Evolutionary conservation across 1,140 invertebrate species (phyloP).

Genomic region (Pemphigus obesinymphae): DNA sequence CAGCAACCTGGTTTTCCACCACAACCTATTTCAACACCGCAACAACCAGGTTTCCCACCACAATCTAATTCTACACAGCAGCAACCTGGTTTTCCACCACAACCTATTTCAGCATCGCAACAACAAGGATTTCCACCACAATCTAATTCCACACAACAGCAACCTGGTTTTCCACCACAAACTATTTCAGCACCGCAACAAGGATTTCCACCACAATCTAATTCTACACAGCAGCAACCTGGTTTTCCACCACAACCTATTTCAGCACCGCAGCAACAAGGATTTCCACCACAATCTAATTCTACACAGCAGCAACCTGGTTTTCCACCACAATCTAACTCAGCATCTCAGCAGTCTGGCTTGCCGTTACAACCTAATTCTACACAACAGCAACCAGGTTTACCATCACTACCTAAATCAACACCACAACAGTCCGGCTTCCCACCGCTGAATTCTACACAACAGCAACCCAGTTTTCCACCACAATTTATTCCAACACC

Average conservation of each 20-base stretch:
- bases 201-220: conserved; percentile 43
- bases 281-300: conserved; percentile 19
- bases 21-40: conserved; percentile 47
- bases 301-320: conserved; percentile 42
- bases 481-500: conserved; percentile 45
- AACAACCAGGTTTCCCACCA: conserved; percentile 47
- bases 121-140: conserved; percentile 33
- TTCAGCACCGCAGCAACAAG: neutral
- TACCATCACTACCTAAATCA: conserved; percentile 40
- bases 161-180: conserved; percentile 36
- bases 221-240: neutral
- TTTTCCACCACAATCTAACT: conserved; percentile 36
- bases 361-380: conserved; percentile 40
- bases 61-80: conserved; percentile 46
- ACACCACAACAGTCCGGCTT: conserved; percentile 48
- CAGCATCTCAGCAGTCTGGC: neutral
- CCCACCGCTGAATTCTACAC: conserved; percentile 42
- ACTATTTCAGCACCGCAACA: conserved; percentile 42
- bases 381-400: conserved; percentile 45
- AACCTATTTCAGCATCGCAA: conserved; percentile 50
- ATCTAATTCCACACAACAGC: conserved; percentile 46
- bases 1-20: conserved; percentile 46
- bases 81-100: conserved; percentile 47
- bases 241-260: conserved; percentile 43
- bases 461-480: conserved; percentile 33